phyloP scores from a whole-genome alignment of 2,797 vertebrate species.

The Halcyon chelicuti region DNA sequence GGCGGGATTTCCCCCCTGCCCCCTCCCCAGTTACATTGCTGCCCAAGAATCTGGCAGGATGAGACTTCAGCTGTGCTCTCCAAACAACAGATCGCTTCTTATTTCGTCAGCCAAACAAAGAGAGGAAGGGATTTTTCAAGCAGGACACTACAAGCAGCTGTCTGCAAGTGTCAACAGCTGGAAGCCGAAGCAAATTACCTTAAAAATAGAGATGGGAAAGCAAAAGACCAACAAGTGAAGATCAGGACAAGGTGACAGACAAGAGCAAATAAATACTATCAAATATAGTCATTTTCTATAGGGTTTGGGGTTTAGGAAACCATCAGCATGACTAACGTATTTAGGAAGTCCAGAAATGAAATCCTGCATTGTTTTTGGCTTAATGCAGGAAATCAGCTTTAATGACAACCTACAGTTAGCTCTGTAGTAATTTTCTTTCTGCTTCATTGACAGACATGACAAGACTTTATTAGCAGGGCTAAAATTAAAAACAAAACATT shows the following conservation, averaged over 20 bases:
- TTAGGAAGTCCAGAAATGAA: slow-evolving; percentile 28
- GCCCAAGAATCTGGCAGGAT: background rate
- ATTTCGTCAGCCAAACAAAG: background rate
- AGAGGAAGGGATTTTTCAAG: background rate
- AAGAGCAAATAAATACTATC: background rate
- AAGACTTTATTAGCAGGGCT: slow-evolving; percentile 45
- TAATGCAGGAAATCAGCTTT: slow-evolving; percentile 23
- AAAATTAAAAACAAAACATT: slow-evolving; percentile 54
- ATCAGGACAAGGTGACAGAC: background rate
- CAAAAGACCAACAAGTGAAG: background rate
- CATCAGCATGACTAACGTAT: background rate
- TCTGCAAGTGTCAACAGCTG: slow-evolving; percentile 34
- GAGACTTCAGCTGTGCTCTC: slow-evolving; percentile 11
- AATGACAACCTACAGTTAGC: slow-evolving; percentile 71
- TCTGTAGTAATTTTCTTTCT: slow-evolving; percentile 53
- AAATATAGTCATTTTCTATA: background rate
- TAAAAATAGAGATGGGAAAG: background rate
- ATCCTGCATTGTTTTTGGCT: slow-evolving; percentile 41
- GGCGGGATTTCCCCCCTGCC: background rate
- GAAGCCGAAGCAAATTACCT: background rate
- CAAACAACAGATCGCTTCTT: slow-evolving; percentile 5
- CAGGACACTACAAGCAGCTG: slow-evolving; percentile 11
- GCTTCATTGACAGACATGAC: slow-evolving; percentile 46
- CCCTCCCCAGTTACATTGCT: background rate
- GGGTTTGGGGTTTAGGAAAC: background rate